Evolutionary conservation across 2,888 invertebrate species (phyloP).

Genomic region (Yponomeuta malinellus): DNA sequence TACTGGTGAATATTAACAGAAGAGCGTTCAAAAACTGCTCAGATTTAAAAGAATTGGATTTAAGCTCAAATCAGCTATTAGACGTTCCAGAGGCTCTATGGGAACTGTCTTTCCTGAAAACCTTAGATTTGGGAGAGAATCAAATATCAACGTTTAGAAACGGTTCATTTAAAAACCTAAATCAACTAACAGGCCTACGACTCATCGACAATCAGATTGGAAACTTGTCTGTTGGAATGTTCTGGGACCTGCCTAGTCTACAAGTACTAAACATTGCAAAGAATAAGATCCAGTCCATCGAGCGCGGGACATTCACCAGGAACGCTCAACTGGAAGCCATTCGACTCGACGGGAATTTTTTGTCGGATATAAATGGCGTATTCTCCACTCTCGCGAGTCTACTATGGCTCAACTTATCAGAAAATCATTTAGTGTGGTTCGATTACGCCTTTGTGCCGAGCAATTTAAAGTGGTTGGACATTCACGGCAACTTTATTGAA

Average conservation of each 20-base stretch:
- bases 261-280: slow-evolving; percentile 92
- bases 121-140: slow-evolving; percentile 94
- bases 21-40: slow-evolving; percentile 92
- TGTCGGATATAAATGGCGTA: slow-evolving; percentile 92
- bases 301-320: slow-evolving; percentile 87
- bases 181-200: slow-evolving; percentile 90
- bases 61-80: slow-evolving; percentile 89
- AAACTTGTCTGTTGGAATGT: slow-evolving; percentile 89
- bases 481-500: slow-evolving; percentile 93
- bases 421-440: slow-evolving; percentile 94
- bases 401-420: slow-evolving; percentile 91
- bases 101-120: slow-evolving; percentile 88
- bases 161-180: slow-evolving; percentile 89
- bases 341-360: slow-evolving; percentile 89
- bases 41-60: slow-evolving; percentile 90
- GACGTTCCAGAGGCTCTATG: slow-evolving; percentile 89
- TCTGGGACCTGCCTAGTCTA: slow-evolving; percentile 88
- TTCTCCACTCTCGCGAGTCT: slow-evolving; percentile 90
- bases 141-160: slow-evolving; percentile 89
- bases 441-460: slow-evolving; percentile 94
- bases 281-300: slow-evolving; percentile 91
- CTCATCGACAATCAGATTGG: slow-evolving; percentile 93
- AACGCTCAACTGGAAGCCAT: slow-evolving; percentile 90
- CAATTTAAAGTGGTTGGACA: slow-evolving; percentile 92
- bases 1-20: slow-evolving; percentile 84